Evolutionary conservation across 2,797 vertebrate genomes (phyloP).

Genomic region (Coregonus suidteri): DNA sequence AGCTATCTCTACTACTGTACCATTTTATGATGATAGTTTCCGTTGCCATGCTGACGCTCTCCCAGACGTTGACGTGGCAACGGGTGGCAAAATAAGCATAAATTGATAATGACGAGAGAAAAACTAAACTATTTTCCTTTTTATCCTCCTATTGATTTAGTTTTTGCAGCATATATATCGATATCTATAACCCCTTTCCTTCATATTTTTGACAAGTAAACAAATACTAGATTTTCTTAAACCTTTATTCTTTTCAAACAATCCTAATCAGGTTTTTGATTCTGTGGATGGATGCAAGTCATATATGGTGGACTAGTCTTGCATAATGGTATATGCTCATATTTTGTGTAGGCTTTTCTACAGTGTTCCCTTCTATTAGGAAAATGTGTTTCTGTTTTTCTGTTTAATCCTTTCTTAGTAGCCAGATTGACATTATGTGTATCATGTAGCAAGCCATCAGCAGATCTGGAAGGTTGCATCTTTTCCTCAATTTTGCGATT

Average conservation of each 20-base stretch:
- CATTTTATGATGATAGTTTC: slow-evolving; percentile 99
- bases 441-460: slow-evolving; percentile 69
- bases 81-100: slow-evolving; percentile 86
- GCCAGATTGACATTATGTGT: slow-evolving; percentile 53
- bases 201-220: slow-evolving; percentile 67
- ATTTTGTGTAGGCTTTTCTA: slow-evolving; percentile 76
- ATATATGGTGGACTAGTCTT: slow-evolving; percentile 64
- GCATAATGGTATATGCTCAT: slow-evolving; percentile 33
- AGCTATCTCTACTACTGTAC: slow-evolving; percentile 99
- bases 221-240: slow-evolving; percentile 68
- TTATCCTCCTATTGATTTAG: slow-evolving; percentile 76
- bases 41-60: slow-evolving; percentile 89
- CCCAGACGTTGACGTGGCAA: slow-evolving; percentile 87
- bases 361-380: slow-evolving; percentile 59
- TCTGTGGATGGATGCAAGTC: slow-evolving; percentile 96
- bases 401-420: slow-evolving; percentile 51
- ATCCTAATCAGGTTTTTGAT: slow-evolving; percentile 85
- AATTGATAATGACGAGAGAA: slow-evolving; percentile 80
- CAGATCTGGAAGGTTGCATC: slow-evolving; percentile 71
- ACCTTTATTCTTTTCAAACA: slow-evolving; percentile 66
- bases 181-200: slow-evolving; percentile 61
- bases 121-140: slow-evolving; percentile 63
- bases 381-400: slow-evolving; percentile 30
- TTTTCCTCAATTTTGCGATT: slow-evolving; percentile 59
- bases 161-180: slow-evolving; percentile 89